Evolutionary conservation across 2,888 invertebrate species (phyloP), one percentile per base, ranked within the genome.

Genomic region (Marasmarcha lunaedactyla): DNA sequence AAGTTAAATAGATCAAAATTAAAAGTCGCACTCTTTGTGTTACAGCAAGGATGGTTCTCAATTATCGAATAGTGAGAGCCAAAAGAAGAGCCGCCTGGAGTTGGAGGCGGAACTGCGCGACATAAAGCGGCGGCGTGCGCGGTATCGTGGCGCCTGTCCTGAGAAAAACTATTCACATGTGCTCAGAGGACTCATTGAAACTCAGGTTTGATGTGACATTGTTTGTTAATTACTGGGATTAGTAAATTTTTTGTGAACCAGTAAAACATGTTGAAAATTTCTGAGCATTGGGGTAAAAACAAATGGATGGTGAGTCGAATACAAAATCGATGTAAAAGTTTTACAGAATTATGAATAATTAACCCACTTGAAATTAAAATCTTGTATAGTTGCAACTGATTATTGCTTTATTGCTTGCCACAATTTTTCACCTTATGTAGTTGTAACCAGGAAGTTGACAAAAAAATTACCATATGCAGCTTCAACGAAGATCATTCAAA

Each of bases 71-170:
- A 40, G 51, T 37, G 12, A 43, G 30, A 7, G 45, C 42, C 40
- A 34, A 13, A 34, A 39, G 15, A 12, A 79, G 71, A 55, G 68
- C 9, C 73, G 60, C 43, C 56, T 57, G 52, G 86, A 87, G 59
- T 59, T 83, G 39, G 52, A 86, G 47, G 76, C 84, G 2, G 79
- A 83, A 51, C 74, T 86, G 57, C 78, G 89, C 35, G 84, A 89
- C 59, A 84, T 87, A 59, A 86, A 85, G 63, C 77, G 89, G 10
- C 74, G 89, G 11, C 76, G 87, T 50, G 60, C 84, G 36, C 86
- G 86, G 63, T 87, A 89, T 60, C 76, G 85, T 46, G 86, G 86
- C 20, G 84, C 87, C 38, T 83, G 85, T 37, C 86, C 84, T 50
- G 70, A 77, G 5, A 77, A 77, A 50, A 86, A 84, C 61, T 85